Evolutionary conservation across 2,888 invertebrate genomes (phyloP).

Genomic region (Ophioninae sp.): DNA sequence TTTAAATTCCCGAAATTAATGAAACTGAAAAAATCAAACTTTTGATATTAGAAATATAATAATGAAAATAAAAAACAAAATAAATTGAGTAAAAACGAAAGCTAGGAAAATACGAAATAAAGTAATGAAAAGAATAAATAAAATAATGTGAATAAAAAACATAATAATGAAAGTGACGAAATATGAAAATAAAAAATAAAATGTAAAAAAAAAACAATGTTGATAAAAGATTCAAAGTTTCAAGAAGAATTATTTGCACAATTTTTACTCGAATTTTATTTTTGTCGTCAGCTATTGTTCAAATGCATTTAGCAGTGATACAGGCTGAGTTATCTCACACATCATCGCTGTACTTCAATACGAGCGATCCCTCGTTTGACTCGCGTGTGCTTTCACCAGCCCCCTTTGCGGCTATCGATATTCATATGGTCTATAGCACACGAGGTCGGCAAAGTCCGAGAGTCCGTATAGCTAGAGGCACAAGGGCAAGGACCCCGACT

Average conservation of each 20-base stretch:
- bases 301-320: conserved; percentile 38
- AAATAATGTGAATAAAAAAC: too few species aligned
- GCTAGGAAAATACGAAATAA: too few species aligned
- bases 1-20: too few species aligned
- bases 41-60: too few species aligned
- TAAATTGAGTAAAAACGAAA: too few species aligned
- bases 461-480: conserved; percentile 70
- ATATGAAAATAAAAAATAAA: background rate
- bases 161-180: too few species aligned
- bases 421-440: conserved; percentile 66
- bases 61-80: too few species aligned
- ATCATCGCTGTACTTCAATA: conserved; percentile 8
- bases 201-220: background rate
- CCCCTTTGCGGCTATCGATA: conserved; percentile 74
- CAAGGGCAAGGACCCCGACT: conserved; percentile 79
- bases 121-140: too few species aligned
- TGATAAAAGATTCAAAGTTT: background rate
- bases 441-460: conserved; percentile 52
- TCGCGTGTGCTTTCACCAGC: conserved; percentile 6
- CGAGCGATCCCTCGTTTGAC: conserved; percentile 10
- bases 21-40: too few species aligned
- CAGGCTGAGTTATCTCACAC: conserved; percentile 58
- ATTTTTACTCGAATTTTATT: conserved; percentile 4
- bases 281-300: conserved; percentile 22
- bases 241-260: background rate